phyloP scores from a whole-genome alignment of 2,888 invertebrate species.

The Drosophila kambysellisi region DNA sequence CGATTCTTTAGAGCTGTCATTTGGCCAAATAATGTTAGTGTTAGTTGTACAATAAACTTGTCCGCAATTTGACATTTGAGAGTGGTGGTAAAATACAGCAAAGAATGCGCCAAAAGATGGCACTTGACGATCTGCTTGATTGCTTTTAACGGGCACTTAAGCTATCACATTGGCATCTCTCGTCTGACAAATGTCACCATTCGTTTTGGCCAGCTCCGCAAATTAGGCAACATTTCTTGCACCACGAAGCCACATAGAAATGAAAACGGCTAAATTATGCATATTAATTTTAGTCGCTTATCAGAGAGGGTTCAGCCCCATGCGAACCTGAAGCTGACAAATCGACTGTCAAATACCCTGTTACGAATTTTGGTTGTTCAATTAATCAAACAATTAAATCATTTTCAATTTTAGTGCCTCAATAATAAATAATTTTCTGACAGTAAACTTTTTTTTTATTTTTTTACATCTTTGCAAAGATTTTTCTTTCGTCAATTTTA shows the following conservation, averaged over 20 bases:
- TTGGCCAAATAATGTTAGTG: conserved; percentile 47
- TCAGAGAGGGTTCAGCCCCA: conserved; percentile 26
- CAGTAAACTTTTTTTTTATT: background rate
- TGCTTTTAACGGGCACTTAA: conserved; percentile 24
- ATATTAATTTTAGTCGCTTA: conserved; percentile 28
- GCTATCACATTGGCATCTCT: conserved; percentile 10
- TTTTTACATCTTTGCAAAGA: background rate
- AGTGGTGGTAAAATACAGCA: conserved; percentile 1
- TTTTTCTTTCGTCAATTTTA: background rate
- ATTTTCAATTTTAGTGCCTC: background rate
- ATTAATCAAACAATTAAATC: background rate
- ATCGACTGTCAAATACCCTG: conserved; percentile 13
- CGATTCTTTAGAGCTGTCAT: conserved; percentile 16
- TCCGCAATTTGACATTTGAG: conserved; percentile 45
- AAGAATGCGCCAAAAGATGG: background rate
- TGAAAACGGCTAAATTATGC: conserved; percentile 18
- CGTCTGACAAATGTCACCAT: conserved; percentile 44
- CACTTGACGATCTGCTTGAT: conserved; percentile 19
- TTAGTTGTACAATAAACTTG: conserved; percentile 28
- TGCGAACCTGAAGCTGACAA: background rate
- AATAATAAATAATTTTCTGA: background rate
- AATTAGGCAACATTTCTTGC: conserved; percentile 34
- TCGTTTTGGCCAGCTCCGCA: conserved; percentile 11
- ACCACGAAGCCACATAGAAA: conserved; percentile 17
- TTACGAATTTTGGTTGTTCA: background rate